Evolutionary conservation across 1,140 invertebrate species (phyloP).

Genomic region (Neodiprion fabricii): DNA sequence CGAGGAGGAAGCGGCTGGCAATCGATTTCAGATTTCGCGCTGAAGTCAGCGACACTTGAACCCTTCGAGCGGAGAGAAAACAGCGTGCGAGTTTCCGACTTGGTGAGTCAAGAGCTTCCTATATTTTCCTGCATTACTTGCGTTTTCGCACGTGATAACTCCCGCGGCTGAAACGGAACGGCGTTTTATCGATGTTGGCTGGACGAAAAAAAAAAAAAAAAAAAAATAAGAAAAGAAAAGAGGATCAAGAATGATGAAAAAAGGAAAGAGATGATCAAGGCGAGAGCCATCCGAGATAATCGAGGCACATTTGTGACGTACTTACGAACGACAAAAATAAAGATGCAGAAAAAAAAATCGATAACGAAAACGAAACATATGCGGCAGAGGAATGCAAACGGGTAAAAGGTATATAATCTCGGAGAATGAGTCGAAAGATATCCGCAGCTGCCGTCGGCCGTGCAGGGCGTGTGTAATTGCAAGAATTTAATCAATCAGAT

Average conservation of each 20-base stretch:
- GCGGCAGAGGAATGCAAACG: neutral
- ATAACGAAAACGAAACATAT: neutral
- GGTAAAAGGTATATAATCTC: neutral
- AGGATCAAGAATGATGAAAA: too few relatives aligned
- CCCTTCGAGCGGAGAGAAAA: neutral
- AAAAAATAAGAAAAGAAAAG: too few relatives aligned
- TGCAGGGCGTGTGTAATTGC: constrained; percentile 45
- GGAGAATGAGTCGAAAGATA: neutral
- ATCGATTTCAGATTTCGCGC: constrained; percentile 2
- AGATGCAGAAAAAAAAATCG: too few relatives aligned
- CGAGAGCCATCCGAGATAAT: neutral
- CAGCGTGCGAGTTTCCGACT: constrained; percentile 6
- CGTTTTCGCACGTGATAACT: constrained; percentile 2
- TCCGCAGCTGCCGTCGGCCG: too few relatives aligned
- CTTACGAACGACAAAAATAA: too few relatives aligned
- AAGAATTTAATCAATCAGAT: constrained; percentile 60
- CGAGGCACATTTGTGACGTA: neutral
- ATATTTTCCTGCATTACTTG: neutral
- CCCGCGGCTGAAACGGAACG: neutral
- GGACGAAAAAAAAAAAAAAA: too few relatives aligned
- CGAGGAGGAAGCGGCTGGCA: neutral
- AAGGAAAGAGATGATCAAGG: neutral
- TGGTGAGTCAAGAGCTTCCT: neutral
- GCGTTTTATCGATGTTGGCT: neutral
- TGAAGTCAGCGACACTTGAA: constrained; percentile 5